Base-by-base conservation (phyloP, 1,140 invertebrate genomes). In the Acromyrmex echinatior region DNA sequence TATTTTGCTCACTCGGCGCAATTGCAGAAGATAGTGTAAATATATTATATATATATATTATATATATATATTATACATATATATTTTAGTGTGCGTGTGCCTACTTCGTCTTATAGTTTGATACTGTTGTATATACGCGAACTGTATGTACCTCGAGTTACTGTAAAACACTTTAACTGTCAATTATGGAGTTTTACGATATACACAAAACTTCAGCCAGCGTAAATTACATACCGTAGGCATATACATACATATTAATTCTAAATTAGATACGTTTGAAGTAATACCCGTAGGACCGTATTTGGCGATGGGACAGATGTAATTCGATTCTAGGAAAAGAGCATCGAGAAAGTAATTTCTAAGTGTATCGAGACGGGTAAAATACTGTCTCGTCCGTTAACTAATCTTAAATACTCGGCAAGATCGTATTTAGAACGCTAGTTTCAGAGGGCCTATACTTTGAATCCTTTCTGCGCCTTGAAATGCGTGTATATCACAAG, bases 201-300 rank as follows among this genome's bases (percentile, higher is more conserved):
- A 88, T 76, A 74, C 78, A 87, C 89, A 80, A 84, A 79, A 89
- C 86, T 88, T 88, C 84, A 80, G 45, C 58, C 77, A 77, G 39
- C 74, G 56, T 86, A 65, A 84, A 58, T 53, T 60, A 81, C 77
- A 45, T 56, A 56, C 25, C 10, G 70, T 85, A 76, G 70, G 14
- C 35, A 79, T 78, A 53, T 49, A 65, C n/a, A 63, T 62, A 56
- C 35, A 65, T 65, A 63, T 28, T 91, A 89, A 91, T 91, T 91
- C 90, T 91, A 91, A 91, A 91, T 91, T 91, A 91, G 89, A 39
- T 91, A 91, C 87, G 84, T 88, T 88, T 84, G 68, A 87, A 88
- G 63, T 91, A 88, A 91, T 85, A 71, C 86, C 56, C 73, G 82
- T 91, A 91, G 90, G 86, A 66, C 81, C 77, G 73, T 53, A 58